phyloP scores from a whole-genome alignment of 2,888 invertebrate genomes.

The Margaritifera margaritifera region DNA sequence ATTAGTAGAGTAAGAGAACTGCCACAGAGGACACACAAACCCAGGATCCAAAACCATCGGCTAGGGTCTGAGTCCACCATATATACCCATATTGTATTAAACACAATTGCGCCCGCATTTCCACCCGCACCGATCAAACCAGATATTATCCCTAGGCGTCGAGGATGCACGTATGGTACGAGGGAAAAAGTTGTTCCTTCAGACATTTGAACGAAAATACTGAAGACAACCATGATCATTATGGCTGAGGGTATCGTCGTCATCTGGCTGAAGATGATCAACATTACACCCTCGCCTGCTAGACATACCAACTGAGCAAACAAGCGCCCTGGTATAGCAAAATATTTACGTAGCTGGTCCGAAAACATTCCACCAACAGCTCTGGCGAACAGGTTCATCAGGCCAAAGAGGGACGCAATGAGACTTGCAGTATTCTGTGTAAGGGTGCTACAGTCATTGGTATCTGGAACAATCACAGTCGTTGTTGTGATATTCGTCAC shows the following conservation, averaged over 20 bases:
- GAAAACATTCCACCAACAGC: conserved; percentile 14
- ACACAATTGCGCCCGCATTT: conserved; percentile 23
- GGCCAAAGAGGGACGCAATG: conserved; percentile 12
- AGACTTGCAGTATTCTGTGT: conserved; percentile 10
- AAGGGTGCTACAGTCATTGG: conserved; percentile 9
- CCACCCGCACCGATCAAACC: conserved; percentile 34
- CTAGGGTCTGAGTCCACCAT: conserved; percentile 21
- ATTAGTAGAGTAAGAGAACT: conserved; percentile 13
- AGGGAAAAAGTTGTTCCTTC: conserved; percentile 23
- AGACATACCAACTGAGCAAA: conserved; percentile 26
- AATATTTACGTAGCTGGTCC: background rate
- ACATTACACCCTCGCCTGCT: conserved; percentile 20
- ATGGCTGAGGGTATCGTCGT: conserved; percentile 11
- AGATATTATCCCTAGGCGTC: conserved; percentile 22
- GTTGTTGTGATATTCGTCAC: background rate
- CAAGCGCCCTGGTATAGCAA: conserved; percentile 11
- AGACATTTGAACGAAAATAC: conserved; percentile 18
- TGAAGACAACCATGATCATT: conserved; percentile 21
- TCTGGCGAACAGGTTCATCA: conserved; percentile 13
- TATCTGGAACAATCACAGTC: background rate
- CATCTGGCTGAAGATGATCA: conserved; percentile 30
- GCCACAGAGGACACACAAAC: conserved; percentile 17
- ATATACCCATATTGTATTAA: conserved; percentile 27
- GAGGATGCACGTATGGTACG: background rate
- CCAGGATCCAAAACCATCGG: conserved; percentile 25